Percentiles rank a stretch among this genome's conserved stretches.
phyloP scores from a whole-genome alignment of 1,140 invertebrate genomes.

The Thaumatotibia leucotreta region DNA sequence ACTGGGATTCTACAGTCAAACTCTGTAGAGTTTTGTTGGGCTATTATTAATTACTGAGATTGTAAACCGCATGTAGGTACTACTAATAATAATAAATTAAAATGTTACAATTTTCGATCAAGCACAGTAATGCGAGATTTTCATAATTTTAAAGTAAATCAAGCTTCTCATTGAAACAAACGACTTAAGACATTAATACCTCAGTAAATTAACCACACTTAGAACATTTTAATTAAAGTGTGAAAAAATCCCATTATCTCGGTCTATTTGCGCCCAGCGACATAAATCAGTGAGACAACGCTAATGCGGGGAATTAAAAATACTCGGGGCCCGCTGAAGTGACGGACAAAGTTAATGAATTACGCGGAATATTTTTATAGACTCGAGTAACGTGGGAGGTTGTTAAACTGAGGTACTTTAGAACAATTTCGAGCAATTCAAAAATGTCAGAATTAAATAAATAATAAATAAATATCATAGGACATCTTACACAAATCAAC shows the following conservation, averaged over 20 bases:
- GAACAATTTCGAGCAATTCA: too few relatives aligned
- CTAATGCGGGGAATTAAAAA: constrained; percentile 73
- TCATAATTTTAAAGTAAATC: neutral
- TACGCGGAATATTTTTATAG: constrained; percentile 66
- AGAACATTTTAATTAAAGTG: constrained; percentile 62
- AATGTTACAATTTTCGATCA: too few relatives aligned
- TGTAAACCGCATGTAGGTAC: too few relatives aligned
- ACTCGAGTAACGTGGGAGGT: constrained; percentile 26
- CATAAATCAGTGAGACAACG: constrained; percentile 71
- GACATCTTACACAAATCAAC: too few relatives aligned
- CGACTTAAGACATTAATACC: constrained; percentile 7
- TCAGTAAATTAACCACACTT: constrained; percentile 14
- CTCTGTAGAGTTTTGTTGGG: too few relatives aligned
- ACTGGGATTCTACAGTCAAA: too few relatives aligned
- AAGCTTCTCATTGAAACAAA: neutral
- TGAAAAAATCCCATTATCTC: constrained; percentile 62
- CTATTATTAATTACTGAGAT: too few relatives aligned
- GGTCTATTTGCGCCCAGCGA: constrained; percentile 47
- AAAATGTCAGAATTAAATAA: too few relatives aligned
- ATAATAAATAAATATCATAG: too few relatives aligned
- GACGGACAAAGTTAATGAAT: constrained; percentile 72
- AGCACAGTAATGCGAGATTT: neutral
- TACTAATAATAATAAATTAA: too few relatives aligned
- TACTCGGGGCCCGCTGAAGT: constrained; percentile 64
- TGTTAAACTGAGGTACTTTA: constrained; percentile 25